Base-by-base conservation (phyloP, 2,113 vertebrate species). In the Xiphophorus couchianus region DNA sequence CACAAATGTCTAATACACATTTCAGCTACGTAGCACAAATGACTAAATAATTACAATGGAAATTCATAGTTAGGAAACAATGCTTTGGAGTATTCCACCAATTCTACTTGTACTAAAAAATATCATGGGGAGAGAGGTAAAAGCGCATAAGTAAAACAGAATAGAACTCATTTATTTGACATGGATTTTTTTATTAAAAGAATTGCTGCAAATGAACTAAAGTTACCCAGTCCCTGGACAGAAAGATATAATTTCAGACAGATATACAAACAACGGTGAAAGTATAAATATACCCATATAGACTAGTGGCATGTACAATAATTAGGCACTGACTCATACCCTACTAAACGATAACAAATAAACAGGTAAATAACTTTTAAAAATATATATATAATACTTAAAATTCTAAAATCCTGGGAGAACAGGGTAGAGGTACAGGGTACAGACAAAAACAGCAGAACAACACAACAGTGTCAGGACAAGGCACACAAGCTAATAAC, bases 21-120 rank as follows among this genome's bases (percentile, higher is more conserved):
- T 82, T 82, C 63, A 80, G 76, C 86, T 71, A 74, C 63, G 82
- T 78, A 69, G 71, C 58, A 82, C 90, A 86, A 90, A 75, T 84
- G 84, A 86, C 35, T 66, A 44, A 64, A 31, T 77, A 82, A 84
- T 88, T 76, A 84, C 70, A 84, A 86, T 58, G 78, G 70, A 86
- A 88, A 84, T 66, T 77, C 66, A 78, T 76, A 54, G 60, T 80
- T 64, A 63, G 72, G 75, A 88, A 76, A 82, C 66, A 86, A 77
- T 69, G 72, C 66, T 79, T 75, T 31, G 48, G 69, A 75, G 51
- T 67, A 75, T 73, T 76, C 44, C 15, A 76, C 58, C 51, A 35
- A 48, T 61, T 87, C 5, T 60, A 66, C 77, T 84, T 72, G 76
- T 15, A 14, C 39, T 42, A 14, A 42, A 42, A 42, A 42, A 15